A percentile compares a stretch with the other conserved stretches of the same genome.
phyloP scores from a whole-genome alignment of 2,797 vertebrate genomes.

The Notolepis coatsorum region DNA sequence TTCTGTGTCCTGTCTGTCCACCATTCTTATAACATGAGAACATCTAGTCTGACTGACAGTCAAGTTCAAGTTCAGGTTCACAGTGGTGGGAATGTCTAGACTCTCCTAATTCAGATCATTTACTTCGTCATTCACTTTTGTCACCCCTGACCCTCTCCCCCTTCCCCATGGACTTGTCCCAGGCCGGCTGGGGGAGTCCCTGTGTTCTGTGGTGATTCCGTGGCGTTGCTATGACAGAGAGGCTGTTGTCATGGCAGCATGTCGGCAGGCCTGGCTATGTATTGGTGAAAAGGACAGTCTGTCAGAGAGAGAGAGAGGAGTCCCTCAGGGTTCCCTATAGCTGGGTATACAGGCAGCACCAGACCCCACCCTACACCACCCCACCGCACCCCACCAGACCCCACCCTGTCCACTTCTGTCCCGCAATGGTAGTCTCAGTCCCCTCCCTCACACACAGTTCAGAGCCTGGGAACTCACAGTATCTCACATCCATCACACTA shows the following conservation, averaged over 20 bases:
- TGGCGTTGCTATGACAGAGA: constrained; percentile 70
- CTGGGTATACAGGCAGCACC: constrained; percentile 89
- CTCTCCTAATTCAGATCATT: constrained; percentile 38
- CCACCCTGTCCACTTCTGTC: constrained; percentile 6
- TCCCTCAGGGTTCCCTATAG: constrained; percentile 86
- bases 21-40: constrained; percentile 28
- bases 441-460: constrained; percentile 87
- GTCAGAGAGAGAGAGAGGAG: constrained; percentile 93
- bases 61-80: constrained; percentile 89
- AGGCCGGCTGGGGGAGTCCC: constrained; percentile 11
- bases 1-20: constrained; percentile 9
- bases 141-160: constrained; percentile 35
- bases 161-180: constrained; percentile 15
- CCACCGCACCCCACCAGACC: constrained; percentile 2
- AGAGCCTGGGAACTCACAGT: constrained; percentile 94
- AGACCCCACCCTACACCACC: constrained; percentile 40
- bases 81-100: constrained; percentile 70
- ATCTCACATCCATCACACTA: constrained; percentile 94
- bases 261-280: constrained; percentile 88
- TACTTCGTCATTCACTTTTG: constrained; percentile 70
- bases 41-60: constrained; percentile 63
- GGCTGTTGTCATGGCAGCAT: constrained; percentile 95
- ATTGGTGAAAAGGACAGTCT: constrained; percentile 90
- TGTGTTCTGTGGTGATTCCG: constrained; percentile 46
- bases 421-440: too few species aligned